These are phyloP conservation scores for Deilephila porcellus DNA, from an alignment of 2,888 invertebrate species.

Conservation along the genomic window DNA sequence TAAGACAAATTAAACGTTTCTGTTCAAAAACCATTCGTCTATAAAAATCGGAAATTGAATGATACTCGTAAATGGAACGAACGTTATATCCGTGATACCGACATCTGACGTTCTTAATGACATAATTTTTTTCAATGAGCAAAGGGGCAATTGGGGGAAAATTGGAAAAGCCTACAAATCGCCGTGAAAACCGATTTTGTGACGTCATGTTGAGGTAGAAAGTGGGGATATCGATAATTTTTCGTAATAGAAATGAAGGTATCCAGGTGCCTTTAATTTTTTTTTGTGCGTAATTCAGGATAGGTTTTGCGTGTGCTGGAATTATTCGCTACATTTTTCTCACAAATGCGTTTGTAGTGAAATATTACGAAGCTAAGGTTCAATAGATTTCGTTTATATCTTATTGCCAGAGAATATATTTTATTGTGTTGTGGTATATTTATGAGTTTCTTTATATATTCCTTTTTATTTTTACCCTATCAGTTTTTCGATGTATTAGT, in stretches of 20 bases:
- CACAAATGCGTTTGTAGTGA: too few relatives aligned
- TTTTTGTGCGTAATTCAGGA: background rate
- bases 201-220: constrained; percentile 6
- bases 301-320: too few relatives aligned
- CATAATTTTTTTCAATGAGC: background rate
- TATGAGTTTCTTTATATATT: too few relatives aligned
- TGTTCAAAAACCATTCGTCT: background rate
- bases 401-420: too few relatives aligned
- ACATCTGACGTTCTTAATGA: background rate
- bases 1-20: too few relatives aligned
- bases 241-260: background rate
- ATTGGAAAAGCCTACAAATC: constrained; percentile 16
- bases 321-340: too few relatives aligned
- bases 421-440: too few relatives aligned
- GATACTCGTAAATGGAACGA: background rate
- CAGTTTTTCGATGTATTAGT: too few relatives aligned
- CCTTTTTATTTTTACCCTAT: too few relatives aligned
- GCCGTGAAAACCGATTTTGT: background rate
- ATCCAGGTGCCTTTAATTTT: too few relatives aligned
- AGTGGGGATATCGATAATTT: background rate
- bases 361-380: too few relatives aligned
- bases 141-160: constrained; percentile 6
- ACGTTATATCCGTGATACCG: background rate
- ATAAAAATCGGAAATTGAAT: background rate
- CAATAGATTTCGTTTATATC: too few relatives aligned